Base-by-base conservation (phyloP, 2,797 vertebrate species). In the Falco berigora region DNA sequence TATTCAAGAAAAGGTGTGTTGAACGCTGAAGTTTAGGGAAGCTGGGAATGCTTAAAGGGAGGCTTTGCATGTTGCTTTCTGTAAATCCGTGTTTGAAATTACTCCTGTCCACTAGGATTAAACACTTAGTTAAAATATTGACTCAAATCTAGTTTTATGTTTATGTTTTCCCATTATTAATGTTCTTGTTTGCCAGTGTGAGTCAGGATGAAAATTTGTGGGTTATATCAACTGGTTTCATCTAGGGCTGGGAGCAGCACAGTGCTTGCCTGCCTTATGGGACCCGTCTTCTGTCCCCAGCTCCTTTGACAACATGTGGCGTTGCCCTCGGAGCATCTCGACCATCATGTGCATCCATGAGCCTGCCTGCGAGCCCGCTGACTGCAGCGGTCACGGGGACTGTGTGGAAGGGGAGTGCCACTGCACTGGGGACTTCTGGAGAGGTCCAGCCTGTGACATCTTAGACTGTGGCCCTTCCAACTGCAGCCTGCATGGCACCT, bases 281-380 rank as follows among this genome's bases (percentile, higher is more conserved):
- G 3, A 10, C 22, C 56, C 13, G 0, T 78, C 5, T 91, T 81
- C 50, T 52, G 30, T 84, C 85, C 59, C 14, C 96, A 98, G 98
- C 91, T 17, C 71, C 50, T 97, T 78, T 3, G 94, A 98, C 78
- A 22, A 14, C 49, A 98, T 97, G 98, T 99, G 99, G 99, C 98
- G 98, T 58, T 99, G 99, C 79, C 98, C 98, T 3, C 98, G 99
- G 10, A 72, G 3, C 0, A 97, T 99, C 71, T 99, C 99, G 25
- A 99, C 99, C 2, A 56, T 99, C 62, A 42, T 99, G 64, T 99
- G 99, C 8, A 89, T 99, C 42, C 99, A 99, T 2, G 98, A 97
- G 87, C 98, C 97, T 3, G 75, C 42, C 86, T 99, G 99, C 36
- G 92, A 97, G 68, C 98, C 98, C 0, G 61, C 95, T 0, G 95